Conservation (phyloP, 2,113 vertebrate genomes). For the Antechinus flavipes region DNA sequence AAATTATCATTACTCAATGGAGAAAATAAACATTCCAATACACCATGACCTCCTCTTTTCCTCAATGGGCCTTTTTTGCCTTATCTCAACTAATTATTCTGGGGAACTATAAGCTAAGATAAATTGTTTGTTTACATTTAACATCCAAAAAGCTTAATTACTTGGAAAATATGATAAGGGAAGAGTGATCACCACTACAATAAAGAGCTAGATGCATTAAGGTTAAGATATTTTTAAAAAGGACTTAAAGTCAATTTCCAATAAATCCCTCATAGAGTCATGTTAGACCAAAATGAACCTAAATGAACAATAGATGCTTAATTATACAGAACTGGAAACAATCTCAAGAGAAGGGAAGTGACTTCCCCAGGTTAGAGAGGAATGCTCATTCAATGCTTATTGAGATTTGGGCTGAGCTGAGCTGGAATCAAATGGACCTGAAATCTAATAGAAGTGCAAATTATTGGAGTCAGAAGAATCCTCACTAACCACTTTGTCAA, state of each 20-base stretch:
- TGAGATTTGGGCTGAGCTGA: neutral
- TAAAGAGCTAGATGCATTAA: neutral
- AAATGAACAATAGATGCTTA: neutral
- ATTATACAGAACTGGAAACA: neutral
- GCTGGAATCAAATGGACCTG: neutral
- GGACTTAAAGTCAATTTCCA: neutral
- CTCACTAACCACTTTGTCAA: neutral
- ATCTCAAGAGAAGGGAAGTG: neutral
- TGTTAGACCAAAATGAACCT: neutral
- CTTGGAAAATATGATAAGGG: neutral
- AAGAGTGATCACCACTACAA: neutral
- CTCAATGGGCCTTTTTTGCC: neutral
- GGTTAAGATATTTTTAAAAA: neutral
- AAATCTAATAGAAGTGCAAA: neutral
- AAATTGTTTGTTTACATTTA: neutral
- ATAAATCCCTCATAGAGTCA: neutral
- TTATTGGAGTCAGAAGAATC: neutral
- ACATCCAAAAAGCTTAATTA: neutral
- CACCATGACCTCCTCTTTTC: neutral
- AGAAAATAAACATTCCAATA: neutral
- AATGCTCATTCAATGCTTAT: neutral
- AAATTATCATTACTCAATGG: neutral
- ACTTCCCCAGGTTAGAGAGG: neutral
- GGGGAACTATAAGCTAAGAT: neutral
- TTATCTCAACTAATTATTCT: neutral